These are phyloP conservation scores for Lithosia quadra DNA, from an alignment of 2,888 invertebrate species.

Conservation along the genomic window DNA sequence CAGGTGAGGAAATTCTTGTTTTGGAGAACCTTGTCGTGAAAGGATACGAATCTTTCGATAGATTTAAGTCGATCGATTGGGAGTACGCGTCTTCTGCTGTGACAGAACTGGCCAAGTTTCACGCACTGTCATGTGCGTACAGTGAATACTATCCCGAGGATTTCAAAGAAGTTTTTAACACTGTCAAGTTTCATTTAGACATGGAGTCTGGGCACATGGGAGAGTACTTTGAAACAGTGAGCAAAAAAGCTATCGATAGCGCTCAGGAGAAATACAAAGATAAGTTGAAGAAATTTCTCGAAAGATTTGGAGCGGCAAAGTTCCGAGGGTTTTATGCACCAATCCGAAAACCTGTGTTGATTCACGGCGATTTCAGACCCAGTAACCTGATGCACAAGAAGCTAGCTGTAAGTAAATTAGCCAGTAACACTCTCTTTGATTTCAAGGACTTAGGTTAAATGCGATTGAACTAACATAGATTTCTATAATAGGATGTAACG, in stretches of 20 bases:
- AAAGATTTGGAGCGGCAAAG: conserved; percentile 29
- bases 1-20: conserved; percentile 59
- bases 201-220: background rate
- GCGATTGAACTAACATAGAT: no score
- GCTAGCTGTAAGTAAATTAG: conserved; percentile 34
- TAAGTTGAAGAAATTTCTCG: conserved; percentile 26
- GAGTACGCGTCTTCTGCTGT: conserved; percentile 52
- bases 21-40: conserved; percentile 55
- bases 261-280: background rate
- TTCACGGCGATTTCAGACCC: conserved; percentile 58
- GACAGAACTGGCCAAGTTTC: conserved; percentile 61
- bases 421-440: no score
- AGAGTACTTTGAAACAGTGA: background rate
- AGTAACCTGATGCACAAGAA: conserved; percentile 57
- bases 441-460: no score
- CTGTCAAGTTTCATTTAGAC: conserved; percentile 43
- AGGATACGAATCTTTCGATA: conserved; percentile 56
- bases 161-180: conserved; percentile 31
- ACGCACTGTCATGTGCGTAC: conserved; percentile 65
- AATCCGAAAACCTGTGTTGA: conserved; percentile 44
- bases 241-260: background rate
- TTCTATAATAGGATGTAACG: no score
- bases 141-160: conserved; percentile 54
- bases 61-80: conserved; percentile 57
- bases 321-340: conserved; percentile 35